phyloP scores from a whole-genome alignment of 2,113 vertebrate species.

The Microtus oregoni region DNA sequence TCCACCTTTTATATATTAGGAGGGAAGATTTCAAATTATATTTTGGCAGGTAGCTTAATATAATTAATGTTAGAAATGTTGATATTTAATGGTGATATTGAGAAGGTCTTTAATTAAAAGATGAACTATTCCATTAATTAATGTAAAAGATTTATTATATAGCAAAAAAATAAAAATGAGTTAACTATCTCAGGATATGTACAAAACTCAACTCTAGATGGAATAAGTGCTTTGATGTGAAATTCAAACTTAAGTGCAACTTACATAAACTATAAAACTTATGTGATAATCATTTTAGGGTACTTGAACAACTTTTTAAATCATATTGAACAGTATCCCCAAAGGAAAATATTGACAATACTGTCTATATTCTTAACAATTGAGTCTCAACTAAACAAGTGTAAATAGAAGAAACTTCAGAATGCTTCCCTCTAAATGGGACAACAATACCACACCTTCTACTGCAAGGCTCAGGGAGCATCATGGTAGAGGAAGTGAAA shows the following conservation, averaged over 20 bases:
- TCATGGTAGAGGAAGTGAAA: background rate
- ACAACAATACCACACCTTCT: background rate
- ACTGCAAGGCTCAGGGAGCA: background rate
- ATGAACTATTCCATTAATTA: background rate
- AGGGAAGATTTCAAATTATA: conserved; percentile 43
- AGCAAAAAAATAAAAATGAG: background rate
- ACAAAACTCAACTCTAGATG: background rate
- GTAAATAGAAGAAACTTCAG: background rate
- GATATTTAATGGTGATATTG: conserved; percentile 19
- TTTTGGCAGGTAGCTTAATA: conserved; percentile 25
- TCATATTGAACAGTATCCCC: background rate
- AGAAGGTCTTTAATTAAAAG: background rate
- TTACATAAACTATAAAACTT: background rate
- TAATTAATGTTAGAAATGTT: background rate
- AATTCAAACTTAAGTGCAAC: conserved; percentile 31
- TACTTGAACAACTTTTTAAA: background rate
- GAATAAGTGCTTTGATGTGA: background rate
- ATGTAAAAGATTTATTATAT: background rate
- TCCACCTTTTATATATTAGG: background rate
- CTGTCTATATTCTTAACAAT: conserved; percentile 9
- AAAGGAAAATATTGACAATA: conserved; percentile 21
- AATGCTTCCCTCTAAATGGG: no score
- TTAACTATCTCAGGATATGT: background rate
- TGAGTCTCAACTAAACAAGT: no score
- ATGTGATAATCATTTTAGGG: background rate